Evolutionary conservation across 2,113 vertebrate genomes (phyloP).

Genomic region (Serinus canaria): DNA sequence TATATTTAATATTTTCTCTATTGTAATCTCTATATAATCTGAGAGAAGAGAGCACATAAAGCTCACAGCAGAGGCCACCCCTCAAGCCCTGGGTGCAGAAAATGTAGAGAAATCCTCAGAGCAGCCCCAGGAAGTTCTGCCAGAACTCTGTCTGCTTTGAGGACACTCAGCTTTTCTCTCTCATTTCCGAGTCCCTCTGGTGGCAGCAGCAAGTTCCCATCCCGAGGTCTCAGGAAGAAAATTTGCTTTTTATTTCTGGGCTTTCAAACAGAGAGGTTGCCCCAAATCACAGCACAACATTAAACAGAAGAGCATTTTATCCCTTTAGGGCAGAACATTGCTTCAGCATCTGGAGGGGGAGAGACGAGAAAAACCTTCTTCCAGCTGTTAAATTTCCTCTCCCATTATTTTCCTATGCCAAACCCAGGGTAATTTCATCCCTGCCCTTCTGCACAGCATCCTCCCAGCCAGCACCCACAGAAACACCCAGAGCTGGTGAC

Average conservation of each 20-base stretch:
- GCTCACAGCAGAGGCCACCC: not conserved
- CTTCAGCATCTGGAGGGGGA: not conserved
- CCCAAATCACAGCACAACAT: not conserved
- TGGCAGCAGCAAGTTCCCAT: not conserved
- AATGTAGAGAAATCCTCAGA: not conserved
- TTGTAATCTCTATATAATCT: not conserved
- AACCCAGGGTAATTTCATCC: not conserved
- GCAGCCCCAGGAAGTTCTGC: not conserved
- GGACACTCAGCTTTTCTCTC: accelerated
- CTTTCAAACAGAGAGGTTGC: not conserved
- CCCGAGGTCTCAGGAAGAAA: not conserved
- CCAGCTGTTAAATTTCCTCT: not conserved
- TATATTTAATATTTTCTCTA: too few relatives aligned
- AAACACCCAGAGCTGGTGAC: not conserved
- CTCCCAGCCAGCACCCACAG: not conserved
- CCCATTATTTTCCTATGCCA: accelerated
- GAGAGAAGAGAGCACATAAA: not conserved
- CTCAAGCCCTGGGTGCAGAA: not conserved
- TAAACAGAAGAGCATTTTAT: not conserved
- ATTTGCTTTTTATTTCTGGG: not conserved
- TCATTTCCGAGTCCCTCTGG: not conserved
- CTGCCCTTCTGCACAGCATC: not conserved
- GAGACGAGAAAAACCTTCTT: not conserved
- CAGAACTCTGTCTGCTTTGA: accelerated
- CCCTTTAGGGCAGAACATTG: not conserved